Base-by-base conservation (phyloP, 2,888 invertebrate genomes). In the Apodemia mormo region DNA sequence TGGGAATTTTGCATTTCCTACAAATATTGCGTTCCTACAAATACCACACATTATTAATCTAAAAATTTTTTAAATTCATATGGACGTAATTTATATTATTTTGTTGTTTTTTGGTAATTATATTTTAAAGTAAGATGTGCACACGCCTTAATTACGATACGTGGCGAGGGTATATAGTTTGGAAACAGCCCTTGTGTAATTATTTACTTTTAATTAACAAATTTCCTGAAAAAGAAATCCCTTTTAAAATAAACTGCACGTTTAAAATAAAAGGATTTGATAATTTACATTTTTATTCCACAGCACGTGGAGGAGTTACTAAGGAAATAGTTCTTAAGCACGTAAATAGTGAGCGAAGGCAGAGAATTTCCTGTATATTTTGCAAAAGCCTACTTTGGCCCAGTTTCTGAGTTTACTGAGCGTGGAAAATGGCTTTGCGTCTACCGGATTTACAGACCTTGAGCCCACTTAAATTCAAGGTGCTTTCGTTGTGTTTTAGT, bases 371-470 rank as follows among this genome's bases (percentile, higher is more conserved):
- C 83, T 85, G 83, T 87, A 85, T 85, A 88, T 89, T 87, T 86
- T 80, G 83, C 85, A 82, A 85, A 90, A 90, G 90, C 90, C 90
- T 88, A 89, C 89, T 88, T 89, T 89, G 90, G 84, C 92, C 91
- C 84, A 91, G 87, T 90, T 92, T 85, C 85, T 85, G 85, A 90
- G 87, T 90, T 90, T 88, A 87, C 88, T 82, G 88, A 88, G 84
- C 89, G 87, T 86, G 85, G 86, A 87, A 85, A 90, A 91, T 91
- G 85, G 85, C 83, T 87, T 85, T 82, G 83, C 85, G 85, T 82
- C 84, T 82, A 82, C 81, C 82, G 87, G 89, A 88, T 88, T 90
- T 88, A 81, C 82, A 85, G 82, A 84, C 83, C 85, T 86, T 82
- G 81, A 81, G 72, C 74, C 75, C 72, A 71, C 71, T 70, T 68